Conservation (phyloP, 1,140 invertebrate genomes). For the Globodera rostochiensis region DNA sequence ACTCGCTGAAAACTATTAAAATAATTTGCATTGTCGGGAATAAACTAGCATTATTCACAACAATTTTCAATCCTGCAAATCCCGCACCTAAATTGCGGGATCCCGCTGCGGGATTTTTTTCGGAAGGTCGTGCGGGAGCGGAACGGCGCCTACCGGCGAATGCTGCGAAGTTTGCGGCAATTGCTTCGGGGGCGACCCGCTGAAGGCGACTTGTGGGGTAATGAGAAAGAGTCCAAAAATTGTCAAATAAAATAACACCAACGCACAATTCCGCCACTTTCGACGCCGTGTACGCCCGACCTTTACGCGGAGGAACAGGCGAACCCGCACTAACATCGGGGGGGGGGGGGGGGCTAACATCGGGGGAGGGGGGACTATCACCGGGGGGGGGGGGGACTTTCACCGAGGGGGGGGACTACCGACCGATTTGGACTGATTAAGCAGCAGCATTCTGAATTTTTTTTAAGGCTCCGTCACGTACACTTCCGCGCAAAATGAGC, state of each 20-base stretch:
- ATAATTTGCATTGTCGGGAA: no score
- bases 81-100: no score
- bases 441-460: conserved; percentile 6
- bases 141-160: no score
- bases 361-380: no score
- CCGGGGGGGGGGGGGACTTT: no score
- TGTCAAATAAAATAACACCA: not conserved
- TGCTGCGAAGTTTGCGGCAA: conserved; percentile 63
- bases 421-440: not conserved
- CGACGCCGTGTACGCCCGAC: conserved; percentile 60
- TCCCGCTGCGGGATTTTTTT: no score
- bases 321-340: no score
- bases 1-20: no score
- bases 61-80: no score
- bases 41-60: no score
- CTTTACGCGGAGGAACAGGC: conserved; percentile 57
- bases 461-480: conserved; percentile 58
- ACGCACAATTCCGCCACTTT: not conserved
- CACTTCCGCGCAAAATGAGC: conserved; percentile 62
- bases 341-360: no score
- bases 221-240: not conserved
- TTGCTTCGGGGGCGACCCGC: conserved; percentile 63
- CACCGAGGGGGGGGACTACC: not conserved
- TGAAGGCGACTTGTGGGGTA: conserved; percentile 58
- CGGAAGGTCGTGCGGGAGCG: no score